Evolutionary conservation across 30 jellyfish, hydroid and myxozoan species (phyloP), one percentile per base, ranked within the genome.

Genomic region (Hydractinia symbiolongicarpus): DNA sequence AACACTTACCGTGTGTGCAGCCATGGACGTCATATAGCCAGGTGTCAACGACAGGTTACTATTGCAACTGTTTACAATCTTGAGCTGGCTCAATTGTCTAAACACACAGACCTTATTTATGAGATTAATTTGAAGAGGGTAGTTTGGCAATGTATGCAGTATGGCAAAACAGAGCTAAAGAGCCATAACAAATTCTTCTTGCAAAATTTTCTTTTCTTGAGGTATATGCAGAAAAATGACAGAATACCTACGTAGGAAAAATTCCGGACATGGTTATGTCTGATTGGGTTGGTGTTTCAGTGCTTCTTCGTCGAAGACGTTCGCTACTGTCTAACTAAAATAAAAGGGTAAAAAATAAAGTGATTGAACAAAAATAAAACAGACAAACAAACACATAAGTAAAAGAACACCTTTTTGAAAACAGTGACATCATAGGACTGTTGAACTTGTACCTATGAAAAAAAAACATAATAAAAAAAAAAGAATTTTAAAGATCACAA

Each of bases 371-470:
- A 58, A 58, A 16, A 58, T 11, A 1, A 58, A 11, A 58, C 44
- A 30, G 2, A 30, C 44, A 30, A 30, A 54, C 54, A 5, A 52
- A 16, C 11, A n/a, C 44, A 13, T 61, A 74, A 10, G 30, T 5
- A 15, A 50, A 15, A 4, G 50, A 61, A 4, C 57, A 90, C 97
- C 91, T 86, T 83, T 70, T 83, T 90, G 6, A 90, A 76, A 54
- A 90, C 88, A 21, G 97, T 90, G 13, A 90, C 89, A n/a, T 90
- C 97, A 15, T 55, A 20, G 11, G 97, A 85, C 15, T 89, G 93
- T 58, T 90, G 96, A 60, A 90, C 72, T 8, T 78, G 79, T 19
- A 74, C 90, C 96, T 90, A 52, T 50, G 68, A 17, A 44, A 58
- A 44, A 58, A 10, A 54, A 51, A 83, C 5, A 5, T 9, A 62